A percentile compares a stretch with the other conserved stretches of the same genome.
phyloP scores from a whole-genome alignment of 1,140 invertebrate species.

The Heliconius nattereri region DNA sequence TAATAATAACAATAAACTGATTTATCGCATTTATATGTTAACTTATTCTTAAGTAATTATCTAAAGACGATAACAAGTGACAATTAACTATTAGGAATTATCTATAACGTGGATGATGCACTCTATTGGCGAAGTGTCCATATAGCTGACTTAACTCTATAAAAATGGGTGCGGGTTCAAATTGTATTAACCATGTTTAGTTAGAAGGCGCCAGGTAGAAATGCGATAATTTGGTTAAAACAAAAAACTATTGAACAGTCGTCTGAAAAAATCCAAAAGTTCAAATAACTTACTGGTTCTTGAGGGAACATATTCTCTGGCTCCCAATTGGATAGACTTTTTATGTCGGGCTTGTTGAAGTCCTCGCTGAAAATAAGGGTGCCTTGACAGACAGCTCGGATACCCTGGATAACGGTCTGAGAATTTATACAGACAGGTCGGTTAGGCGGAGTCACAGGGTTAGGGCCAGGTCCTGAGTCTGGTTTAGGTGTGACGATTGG shows the following conservation, averaged over 20 bases:
- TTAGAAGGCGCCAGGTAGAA: too few species aligned
- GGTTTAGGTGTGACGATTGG: slow-evolving; percentile 27
- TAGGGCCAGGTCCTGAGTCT: slow-evolving; percentile 16
- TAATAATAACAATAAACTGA: neutral
- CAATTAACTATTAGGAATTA: neutral
- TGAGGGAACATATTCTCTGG: slow-evolving; percentile 76
- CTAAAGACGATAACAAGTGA: neutral
- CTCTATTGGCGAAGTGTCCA: too few species aligned
- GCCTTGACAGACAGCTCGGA: slow-evolving; percentile 72
- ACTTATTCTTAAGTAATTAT: too few species aligned
- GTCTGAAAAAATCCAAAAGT: neutral
- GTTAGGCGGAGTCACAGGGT: slow-evolving; percentile 22
- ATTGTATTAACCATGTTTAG: too few species aligned
- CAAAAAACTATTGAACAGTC: too few species aligned
- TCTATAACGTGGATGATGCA: neutral
- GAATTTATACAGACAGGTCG: slow-evolving; percentile 50
- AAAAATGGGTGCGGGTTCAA: too few species aligned
- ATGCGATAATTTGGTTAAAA: too few species aligned
- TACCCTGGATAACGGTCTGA: slow-evolving; percentile 52
- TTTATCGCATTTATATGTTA: too few species aligned
- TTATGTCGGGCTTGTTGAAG: slow-evolving; percentile 66
- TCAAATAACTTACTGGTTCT: slow-evolving; percentile 64
- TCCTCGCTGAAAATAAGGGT: slow-evolving; percentile 80
- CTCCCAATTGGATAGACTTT: slow-evolving; percentile 68
- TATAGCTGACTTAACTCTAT: too few species aligned